Percentiles rank a stretch among this genome's conserved stretches.
phyloP scores from a whole-genome alignment of 2,797 vertebrate genomes.

The Ibycter americanus region DNA sequence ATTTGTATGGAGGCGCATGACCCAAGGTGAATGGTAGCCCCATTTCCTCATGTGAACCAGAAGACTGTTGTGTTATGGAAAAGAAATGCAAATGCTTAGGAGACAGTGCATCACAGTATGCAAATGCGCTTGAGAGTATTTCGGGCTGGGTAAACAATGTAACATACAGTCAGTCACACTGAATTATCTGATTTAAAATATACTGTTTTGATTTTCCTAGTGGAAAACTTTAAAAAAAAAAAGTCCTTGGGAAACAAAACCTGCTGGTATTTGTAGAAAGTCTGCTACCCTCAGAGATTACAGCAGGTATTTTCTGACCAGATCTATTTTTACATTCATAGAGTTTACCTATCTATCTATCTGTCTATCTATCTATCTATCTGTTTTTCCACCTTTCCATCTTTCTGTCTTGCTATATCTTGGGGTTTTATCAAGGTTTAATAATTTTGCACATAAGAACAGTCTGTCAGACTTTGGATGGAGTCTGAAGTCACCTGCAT shows the following conservation, averaged over 20 bases:
- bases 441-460: not conserved
- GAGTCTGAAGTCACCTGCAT: not conserved
- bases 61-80: not conserved
- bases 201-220: not conserved
- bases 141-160: not conserved
- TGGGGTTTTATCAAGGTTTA: not conserved
- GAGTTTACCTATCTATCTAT: not conserved
- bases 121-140: constrained; percentile 5
- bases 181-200: not conserved
- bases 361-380: not conserved
- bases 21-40: not conserved
- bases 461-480: not conserved
- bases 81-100: not conserved
- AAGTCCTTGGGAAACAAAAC: not conserved
- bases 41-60: constrained; percentile 12
- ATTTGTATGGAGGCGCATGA: not conserved
- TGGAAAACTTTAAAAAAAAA: not conserved
- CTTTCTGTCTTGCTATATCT: not conserved
- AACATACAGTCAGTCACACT: not conserved
- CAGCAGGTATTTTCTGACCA: not conserved
- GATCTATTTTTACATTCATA: not conserved
- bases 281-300: not conserved
- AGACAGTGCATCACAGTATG: not conserved
- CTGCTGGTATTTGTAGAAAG: not conserved
- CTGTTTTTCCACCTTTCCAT: not conserved